Conservation (phyloP, 2,113 vertebrate genomes). For the Fulica atra region DNA sequence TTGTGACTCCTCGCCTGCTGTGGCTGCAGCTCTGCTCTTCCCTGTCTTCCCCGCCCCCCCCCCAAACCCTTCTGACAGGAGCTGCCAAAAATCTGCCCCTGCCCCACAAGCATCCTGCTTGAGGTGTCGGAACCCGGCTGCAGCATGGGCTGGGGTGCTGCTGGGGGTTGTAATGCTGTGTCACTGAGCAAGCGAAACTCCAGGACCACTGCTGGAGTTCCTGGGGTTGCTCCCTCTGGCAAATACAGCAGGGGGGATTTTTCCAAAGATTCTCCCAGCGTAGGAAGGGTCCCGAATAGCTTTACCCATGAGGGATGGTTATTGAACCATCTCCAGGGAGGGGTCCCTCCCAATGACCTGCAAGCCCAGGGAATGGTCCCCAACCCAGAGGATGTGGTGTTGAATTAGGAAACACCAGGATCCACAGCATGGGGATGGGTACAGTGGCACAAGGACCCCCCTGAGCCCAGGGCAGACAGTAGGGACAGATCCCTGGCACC, state of each 20-base stretch:
- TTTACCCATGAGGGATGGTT: not conserved
- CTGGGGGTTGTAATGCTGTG: not conserved
- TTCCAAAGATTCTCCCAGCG: not conserved
- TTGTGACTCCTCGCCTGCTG: not conserved
- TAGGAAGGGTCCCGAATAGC: not conserved
- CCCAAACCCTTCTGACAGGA: fast-evolving
- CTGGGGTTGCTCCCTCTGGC: fast-evolving
- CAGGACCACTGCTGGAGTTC: not conserved
- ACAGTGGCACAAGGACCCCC: not conserved
- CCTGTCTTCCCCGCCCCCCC: not conserved
- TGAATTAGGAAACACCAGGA: fast-evolving
- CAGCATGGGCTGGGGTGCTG: not conserved
- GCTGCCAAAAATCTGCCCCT: not conserved
- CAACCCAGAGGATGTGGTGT: fast-evolving
- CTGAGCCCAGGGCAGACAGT: not conserved
- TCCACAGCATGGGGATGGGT: fast-evolving
- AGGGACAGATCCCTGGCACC: fast-evolving
- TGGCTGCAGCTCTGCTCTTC: not conserved
- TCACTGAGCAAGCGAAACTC: not conserved
- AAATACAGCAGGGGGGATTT: not conserved
- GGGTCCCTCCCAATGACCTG: not conserved
- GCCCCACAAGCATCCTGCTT: not conserved
- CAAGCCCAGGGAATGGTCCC: not conserved
- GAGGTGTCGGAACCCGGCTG: not conserved
- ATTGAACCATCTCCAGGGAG: not conserved